Percentiles rank a stretch among this genome's conserved stretches.
phyloP scores from a whole-genome alignment of 2,888 invertebrate genomes.

The Nomada fucata region DNA sequence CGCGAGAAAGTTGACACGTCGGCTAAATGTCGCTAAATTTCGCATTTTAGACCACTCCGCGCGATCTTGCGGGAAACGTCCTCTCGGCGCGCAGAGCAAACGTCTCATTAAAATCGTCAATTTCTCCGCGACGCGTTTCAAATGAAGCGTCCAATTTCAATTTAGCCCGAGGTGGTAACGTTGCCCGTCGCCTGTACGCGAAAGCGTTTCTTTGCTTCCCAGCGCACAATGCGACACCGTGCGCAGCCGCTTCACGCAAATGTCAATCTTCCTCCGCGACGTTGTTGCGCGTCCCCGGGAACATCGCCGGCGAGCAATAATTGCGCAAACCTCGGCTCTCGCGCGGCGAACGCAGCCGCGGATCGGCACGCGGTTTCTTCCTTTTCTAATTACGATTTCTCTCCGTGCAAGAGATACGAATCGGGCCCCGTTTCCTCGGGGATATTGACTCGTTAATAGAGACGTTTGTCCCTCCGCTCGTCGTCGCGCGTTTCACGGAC shows the following conservation, averaged over 20 bases:
- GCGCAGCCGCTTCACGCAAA: constrained; percentile 41
- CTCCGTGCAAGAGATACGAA: constrained; percentile 26
- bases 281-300: constrained; percentile 56
- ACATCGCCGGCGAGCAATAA: constrained; percentile 46
- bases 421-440: constrained; percentile 36
- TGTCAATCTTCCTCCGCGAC: constrained; percentile 55
- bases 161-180: background rate
- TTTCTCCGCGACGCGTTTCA: background rate
- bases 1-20: too few relatives aligned
- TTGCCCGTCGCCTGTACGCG: background rate
- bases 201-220: constrained; percentile 62
- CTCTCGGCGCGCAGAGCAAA: background rate
- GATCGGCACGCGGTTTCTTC: constrained; percentile 53
- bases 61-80: background rate
- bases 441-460: constrained; percentile 46
- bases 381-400: constrained; percentile 58
- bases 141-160: background rate
- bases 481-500: background rate
- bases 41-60: too few relatives aligned
- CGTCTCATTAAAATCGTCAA: background rate
- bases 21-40: too few relatives aligned
- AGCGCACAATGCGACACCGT: constrained; percentile 13
- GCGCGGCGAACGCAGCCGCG: constrained; percentile 13
- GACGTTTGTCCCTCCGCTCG: constrained; percentile 29
- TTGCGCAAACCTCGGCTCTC: constrained; percentile 49